These are phyloP conservation scores for Epinephelus awoara DNA, from an alignment of 2,797 vertebrate species.

Conservation along the genomic window DNA sequence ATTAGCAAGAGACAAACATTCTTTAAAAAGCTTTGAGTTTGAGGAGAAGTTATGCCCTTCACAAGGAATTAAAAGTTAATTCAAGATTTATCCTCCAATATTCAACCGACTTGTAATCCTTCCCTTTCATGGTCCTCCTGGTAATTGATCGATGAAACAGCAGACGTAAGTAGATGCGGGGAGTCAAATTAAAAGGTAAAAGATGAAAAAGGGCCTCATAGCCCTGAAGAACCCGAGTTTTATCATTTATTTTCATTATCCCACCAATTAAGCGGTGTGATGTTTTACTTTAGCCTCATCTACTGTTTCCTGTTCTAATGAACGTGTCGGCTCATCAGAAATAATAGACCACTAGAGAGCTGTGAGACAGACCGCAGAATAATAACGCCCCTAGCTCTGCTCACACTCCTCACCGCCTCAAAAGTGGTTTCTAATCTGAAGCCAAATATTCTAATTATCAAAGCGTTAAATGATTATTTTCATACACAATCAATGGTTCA, in stretches of 20 bases:
- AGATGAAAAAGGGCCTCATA: conserved; percentile 65
- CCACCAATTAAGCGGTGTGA: conserved; percentile 73
- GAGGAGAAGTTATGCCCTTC: conserved; percentile 56
- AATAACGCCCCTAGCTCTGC: conserved; percentile 58
- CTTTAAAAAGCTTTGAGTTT: conserved; percentile 38
- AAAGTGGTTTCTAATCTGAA: conserved; percentile 52
- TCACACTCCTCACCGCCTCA: conserved; percentile 31
- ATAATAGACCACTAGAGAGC: conserved; percentile 81
- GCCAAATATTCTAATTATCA: conserved; percentile 62
- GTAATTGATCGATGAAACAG: conserved; percentile 71
- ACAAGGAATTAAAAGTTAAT: conserved; percentile 69
- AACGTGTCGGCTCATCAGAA: conserved; percentile 78
- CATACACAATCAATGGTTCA: conserved; percentile 43
- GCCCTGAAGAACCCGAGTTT: conserved; percentile 57
- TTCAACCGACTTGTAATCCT: conserved; percentile 65
- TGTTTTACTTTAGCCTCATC: conserved; percentile 77
- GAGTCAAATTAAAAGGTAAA: conserved; percentile 77
- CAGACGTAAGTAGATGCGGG: conserved; percentile 41
- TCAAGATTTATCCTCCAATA: conserved; percentile 68
- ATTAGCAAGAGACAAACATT: conserved; percentile 25
- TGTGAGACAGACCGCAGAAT: conserved; percentile 64
- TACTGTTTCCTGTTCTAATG: conserved; percentile 76
- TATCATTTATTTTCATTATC: conserved; percentile 82
- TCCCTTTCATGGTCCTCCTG: conserved; percentile 51
- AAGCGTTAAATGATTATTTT: conserved; percentile 49